phyloP scores from a whole-genome alignment of 2,797 vertebrate species.

The Adrianichthys oophorus region DNA sequence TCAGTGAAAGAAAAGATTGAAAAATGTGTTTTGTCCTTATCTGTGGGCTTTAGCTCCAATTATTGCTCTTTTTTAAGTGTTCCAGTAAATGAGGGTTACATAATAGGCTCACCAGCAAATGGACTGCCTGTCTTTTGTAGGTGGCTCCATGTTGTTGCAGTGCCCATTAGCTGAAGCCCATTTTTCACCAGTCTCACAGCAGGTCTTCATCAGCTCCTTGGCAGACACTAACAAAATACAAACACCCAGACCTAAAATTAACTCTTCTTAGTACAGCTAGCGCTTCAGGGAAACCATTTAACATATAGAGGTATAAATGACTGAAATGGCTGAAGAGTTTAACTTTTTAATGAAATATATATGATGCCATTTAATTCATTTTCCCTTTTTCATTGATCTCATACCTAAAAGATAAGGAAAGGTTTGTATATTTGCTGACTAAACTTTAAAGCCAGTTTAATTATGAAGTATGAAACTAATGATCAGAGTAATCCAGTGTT shows the following conservation, averaged over 20 bases:
- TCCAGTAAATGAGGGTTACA: slow-evolving; percentile 13
- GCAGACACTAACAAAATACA: slow-evolving; percentile 78
- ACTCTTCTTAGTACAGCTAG: slow-evolving; percentile 27
- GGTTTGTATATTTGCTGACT: no score
- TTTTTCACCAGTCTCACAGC: slow-evolving; percentile 89
- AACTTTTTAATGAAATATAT: no score
- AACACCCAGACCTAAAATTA: slow-evolving; percentile 35
- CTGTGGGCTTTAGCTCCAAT: slow-evolving; percentile 2
- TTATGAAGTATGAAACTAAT: not conserved
- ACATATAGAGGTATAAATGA: slow-evolving; percentile 8
- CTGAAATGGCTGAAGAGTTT: no score
- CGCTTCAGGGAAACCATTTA: slow-evolving; percentile 21
- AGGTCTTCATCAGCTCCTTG: slow-evolving; percentile 84
- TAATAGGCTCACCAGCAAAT: slow-evolving; percentile 85
- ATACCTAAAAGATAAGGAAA: no score
- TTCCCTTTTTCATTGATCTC: no score
- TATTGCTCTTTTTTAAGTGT: not conserved
- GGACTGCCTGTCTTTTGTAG: slow-evolving; percentile 70
- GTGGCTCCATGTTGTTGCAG: slow-evolving; percentile 83
- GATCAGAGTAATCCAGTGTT: slow-evolving; percentile 1
- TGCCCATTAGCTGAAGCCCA: slow-evolving; percentile 88
- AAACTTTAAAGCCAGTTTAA: no score
- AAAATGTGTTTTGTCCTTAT: not conserved
- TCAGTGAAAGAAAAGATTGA: not conserved
- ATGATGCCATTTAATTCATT: no score